phyloP scores from a whole-genome alignment of 2,888 invertebrate species.

The Thysanoteuthis rhombus region DNA sequence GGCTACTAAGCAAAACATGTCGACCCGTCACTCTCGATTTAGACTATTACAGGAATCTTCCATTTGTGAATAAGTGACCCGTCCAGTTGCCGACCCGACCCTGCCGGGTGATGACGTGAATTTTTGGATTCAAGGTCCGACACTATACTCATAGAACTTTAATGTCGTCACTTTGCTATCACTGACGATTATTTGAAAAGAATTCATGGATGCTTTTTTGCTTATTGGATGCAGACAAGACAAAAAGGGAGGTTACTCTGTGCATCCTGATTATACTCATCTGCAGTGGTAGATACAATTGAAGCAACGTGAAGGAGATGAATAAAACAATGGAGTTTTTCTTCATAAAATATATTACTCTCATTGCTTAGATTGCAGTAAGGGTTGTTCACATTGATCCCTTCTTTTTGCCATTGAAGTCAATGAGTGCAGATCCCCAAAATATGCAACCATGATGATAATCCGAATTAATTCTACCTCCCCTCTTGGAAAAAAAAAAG shows the following conservation, averaged over 20 bases:
- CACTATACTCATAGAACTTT: not conserved
- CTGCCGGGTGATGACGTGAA: not conserved
- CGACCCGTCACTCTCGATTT: not conserved
- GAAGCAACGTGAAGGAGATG: not conserved
- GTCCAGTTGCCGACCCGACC: not conserved
- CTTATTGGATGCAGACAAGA: not conserved
- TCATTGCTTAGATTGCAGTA: not conserved
- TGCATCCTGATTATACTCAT: not conserved
- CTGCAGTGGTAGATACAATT: not conserved
- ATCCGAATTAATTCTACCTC: not conserved
- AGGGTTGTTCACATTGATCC: not conserved
- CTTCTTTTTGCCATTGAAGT: not conserved
- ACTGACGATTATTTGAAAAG: not conserved
- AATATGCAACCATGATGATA: not conserved
- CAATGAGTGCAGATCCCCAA: not conserved
- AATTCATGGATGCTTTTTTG: not conserved
- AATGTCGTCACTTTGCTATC: not conserved
- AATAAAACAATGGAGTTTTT: not conserved
- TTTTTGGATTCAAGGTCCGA: not conserved
- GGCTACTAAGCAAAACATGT: conserved; percentile 52
- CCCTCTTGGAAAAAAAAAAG: not conserved
- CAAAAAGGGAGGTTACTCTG: not conserved
- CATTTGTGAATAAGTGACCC: conserved; percentile 13
- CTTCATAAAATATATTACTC: not conserved
- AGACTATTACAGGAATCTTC: not conserved